phyloP scores from a whole-genome alignment of 2,797 vertebrate genomes.

The Melopsittacus undulatus region DNA sequence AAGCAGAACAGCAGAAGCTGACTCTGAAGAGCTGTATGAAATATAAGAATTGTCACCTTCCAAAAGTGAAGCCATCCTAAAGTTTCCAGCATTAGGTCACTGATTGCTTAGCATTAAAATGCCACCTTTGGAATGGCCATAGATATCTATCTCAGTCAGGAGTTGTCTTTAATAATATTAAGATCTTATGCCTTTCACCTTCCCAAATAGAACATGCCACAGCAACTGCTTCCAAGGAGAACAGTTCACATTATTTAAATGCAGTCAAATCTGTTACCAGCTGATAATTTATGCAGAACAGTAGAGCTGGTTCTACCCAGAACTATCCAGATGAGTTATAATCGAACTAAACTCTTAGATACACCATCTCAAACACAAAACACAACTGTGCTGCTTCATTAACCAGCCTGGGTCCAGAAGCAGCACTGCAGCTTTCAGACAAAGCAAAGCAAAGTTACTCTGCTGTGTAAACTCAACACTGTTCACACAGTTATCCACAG shows the following conservation, averaged over 20 bases:
- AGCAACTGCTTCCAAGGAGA: background rate
- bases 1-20: background rate
- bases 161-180: background rate
- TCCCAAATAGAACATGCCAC: background rate
- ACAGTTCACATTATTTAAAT: background rate
- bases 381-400: background rate
- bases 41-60: background rate
- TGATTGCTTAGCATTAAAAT: background rate
- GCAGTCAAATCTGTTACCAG: background rate
- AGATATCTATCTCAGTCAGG: background rate
- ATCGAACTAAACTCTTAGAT: background rate
- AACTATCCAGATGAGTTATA: background rate
- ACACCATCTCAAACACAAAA: background rate
- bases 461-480: accelerated
- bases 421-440: background rate
- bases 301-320: background rate
- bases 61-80: background rate
- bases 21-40: background rate
- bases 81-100: background rate
- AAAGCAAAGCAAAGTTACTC: background rate
- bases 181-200: background rate
- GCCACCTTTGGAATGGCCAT: background rate
- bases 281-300: background rate
- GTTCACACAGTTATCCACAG: background rate
- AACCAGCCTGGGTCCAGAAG: background rate